A percentile compares a stretch with the other conserved stretches of the same genome.
These are phyloP conservation scores for Macropus fuliginosus DNA, from an alignment of 2,797 vertebrate species.

Conservation along the genomic window DNA sequence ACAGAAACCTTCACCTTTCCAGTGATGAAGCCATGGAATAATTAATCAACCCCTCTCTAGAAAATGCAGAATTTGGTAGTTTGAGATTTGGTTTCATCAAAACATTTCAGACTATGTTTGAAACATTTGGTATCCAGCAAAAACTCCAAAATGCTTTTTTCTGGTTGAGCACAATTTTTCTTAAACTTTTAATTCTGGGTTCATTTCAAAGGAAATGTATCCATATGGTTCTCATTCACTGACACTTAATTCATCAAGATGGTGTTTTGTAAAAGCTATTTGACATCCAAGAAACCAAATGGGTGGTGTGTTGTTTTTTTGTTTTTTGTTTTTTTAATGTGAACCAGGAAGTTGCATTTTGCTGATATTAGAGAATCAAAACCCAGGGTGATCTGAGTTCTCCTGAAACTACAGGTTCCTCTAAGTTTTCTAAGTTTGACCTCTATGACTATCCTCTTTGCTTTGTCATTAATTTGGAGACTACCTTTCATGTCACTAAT, in stretches of 20 bases:
- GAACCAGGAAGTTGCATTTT: conserved; percentile 55
- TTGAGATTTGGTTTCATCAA: conserved; percentile 30
- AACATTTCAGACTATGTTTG: conserved; percentile 59
- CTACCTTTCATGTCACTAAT: conserved; percentile 41
- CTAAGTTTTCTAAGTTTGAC: background rate
- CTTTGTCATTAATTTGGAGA: conserved; percentile 48
- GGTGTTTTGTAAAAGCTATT: conserved; percentile 65
- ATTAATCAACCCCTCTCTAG: background rate
- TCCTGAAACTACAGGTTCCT: conserved; percentile 25
- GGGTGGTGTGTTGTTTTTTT: background rate
- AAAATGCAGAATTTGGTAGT: background rate
- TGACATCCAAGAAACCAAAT: conserved; percentile 60
- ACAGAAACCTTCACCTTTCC: background rate
- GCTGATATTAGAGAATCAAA: conserved; percentile 30
- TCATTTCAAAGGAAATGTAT: conserved; percentile 73
- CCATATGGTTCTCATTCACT: conserved; percentile 79
- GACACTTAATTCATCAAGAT: conserved; percentile 76
- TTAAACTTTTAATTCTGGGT: conserved; percentile 73
- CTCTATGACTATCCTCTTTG: conserved; percentile 22
- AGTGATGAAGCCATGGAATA: background rate
- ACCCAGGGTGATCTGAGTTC: background rate
- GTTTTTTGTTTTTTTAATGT: conserved; percentile 56
- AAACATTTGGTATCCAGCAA: conserved; percentile 63
- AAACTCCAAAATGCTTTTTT: conserved; percentile 33
- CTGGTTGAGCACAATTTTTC: conserved; percentile 70